A percentile compares a stretch with the other conserved stretches of the same genome.
These are phyloP conservation scores for Coenonympha arcania DNA, from an alignment of 2,888 invertebrate species.

Conservation along the genomic window DNA sequence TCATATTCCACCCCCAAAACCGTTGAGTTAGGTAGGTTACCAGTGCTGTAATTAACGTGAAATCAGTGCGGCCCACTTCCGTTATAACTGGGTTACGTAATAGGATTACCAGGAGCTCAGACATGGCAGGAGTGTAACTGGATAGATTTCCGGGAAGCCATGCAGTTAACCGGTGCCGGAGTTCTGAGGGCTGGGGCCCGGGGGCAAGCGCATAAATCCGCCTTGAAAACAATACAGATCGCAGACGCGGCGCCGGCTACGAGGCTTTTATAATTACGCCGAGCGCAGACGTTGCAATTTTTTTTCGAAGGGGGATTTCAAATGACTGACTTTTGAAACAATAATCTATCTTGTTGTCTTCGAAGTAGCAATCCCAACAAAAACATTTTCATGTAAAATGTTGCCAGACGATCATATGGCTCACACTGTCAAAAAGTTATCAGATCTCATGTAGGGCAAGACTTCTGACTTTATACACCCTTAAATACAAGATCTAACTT, in stretches of 20 bases:
- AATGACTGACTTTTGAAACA: not conserved
- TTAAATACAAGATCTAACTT: too few species aligned
- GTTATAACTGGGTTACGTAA: conserved; percentile 26
- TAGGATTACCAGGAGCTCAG: conserved; percentile 42
- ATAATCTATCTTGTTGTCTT: too few species aligned
- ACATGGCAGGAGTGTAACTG: conserved; percentile 42
- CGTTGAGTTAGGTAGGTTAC: too few species aligned
- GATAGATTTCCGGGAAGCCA: conserved; percentile 38
- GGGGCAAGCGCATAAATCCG: conserved; percentile 10
- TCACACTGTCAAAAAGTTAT: too few species aligned
- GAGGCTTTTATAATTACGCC: not conserved
- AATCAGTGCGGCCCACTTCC: not conserved
- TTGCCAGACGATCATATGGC: too few species aligned
- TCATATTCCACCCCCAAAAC: too few species aligned
- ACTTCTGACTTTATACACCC: too few species aligned
- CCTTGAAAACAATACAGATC: conserved; percentile 10
- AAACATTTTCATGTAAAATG: too few species aligned
- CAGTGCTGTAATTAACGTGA: too few species aligned
- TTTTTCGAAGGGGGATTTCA: not conserved
- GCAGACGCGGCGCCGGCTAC: not conserved
- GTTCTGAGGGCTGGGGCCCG: conserved; percentile 4
- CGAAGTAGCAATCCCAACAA: too few species aligned
- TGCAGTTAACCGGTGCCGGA: conserved; percentile 27
- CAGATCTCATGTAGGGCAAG: too few species aligned
- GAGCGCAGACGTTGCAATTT: not conserved